Percentiles rank a stretch among this genome's conserved stretches.
phyloP scores from a whole-genome alignment of 2,113 vertebrate species.

The Indri indri region DNA sequence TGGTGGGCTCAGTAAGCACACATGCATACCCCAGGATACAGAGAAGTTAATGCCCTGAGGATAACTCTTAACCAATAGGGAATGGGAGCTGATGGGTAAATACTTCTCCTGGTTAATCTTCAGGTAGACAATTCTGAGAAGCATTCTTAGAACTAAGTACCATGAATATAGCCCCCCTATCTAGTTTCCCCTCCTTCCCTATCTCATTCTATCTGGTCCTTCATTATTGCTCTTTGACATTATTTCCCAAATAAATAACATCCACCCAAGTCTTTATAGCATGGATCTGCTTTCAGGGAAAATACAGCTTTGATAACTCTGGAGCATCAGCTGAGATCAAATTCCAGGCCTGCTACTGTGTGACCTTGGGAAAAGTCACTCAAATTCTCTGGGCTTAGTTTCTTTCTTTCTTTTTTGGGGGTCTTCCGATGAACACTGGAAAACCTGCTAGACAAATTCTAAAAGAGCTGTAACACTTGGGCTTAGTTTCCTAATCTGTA shows the following conservation, averaged over 20 bases:
- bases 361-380: slow-evolving; percentile 10
- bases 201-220: neutral
- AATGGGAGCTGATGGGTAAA: neutral
- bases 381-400: neutral
- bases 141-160: neutral
- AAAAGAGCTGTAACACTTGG: neutral
- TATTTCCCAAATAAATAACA: slow-evolving; percentile 32
- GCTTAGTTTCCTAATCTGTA: neutral
- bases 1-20: neutral
- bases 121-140: neutral
- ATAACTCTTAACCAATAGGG: neutral
- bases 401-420: neutral
- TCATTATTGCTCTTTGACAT: neutral
- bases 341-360: neutral
- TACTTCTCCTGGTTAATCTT: neutral
- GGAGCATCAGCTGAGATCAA: neutral
- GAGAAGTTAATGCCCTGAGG: neutral
- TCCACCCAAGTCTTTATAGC: neutral
- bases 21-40: neutral
- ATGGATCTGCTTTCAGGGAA: neutral
- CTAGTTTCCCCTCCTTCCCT: neutral
- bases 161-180: neutral
- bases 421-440: too few relatives aligned
- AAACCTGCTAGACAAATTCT: too few relatives aligned
- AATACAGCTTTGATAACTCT: neutral